Conservation (phyloP, 2,888 invertebrate genomes). For the Galerucella pusilla region DNA sequence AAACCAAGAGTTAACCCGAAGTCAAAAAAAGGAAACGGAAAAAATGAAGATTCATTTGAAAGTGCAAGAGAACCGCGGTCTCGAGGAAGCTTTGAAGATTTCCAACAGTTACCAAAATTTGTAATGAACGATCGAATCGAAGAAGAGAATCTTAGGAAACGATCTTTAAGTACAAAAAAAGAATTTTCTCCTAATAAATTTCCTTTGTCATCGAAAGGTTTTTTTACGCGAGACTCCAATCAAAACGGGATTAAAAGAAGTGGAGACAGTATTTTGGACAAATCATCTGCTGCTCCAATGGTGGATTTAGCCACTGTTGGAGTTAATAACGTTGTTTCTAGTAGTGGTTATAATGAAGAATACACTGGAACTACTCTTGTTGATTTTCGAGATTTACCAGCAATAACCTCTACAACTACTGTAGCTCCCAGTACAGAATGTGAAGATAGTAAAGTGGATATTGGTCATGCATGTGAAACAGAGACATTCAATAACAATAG, state of each 20-base stretch:
- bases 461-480: slow-evolving; percentile 37
- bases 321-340: not conserved
- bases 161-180: slow-evolving; percentile 37
- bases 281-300: not conserved
- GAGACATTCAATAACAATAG: slow-evolving; percentile 39
- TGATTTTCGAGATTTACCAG: not conserved
- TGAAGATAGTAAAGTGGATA: slow-evolving; percentile 4
- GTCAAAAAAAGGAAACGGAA: not conserved
- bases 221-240: slow-evolving; percentile 33
- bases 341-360: not conserved
- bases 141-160: slow-evolving; percentile 43
- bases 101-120: slow-evolving; percentile 49
- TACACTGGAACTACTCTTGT: not conserved
- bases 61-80: slow-evolving; percentile 29
- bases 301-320: not conserved
- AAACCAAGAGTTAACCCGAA: slow-evolving; percentile 27
- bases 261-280: not conserved
- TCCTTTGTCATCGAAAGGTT: slow-evolving; percentile 42
- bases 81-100: not conserved
- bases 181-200: slow-evolving; percentile 31
- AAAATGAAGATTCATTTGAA: not conserved
- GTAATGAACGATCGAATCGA: slow-evolving; percentile 45
- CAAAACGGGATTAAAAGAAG: not conserved
- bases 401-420: not conserved
- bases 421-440: not conserved